Conservation (phyloP, 2,797 vertebrate species). For the Pseudotriccus pelzelni region DNA sequence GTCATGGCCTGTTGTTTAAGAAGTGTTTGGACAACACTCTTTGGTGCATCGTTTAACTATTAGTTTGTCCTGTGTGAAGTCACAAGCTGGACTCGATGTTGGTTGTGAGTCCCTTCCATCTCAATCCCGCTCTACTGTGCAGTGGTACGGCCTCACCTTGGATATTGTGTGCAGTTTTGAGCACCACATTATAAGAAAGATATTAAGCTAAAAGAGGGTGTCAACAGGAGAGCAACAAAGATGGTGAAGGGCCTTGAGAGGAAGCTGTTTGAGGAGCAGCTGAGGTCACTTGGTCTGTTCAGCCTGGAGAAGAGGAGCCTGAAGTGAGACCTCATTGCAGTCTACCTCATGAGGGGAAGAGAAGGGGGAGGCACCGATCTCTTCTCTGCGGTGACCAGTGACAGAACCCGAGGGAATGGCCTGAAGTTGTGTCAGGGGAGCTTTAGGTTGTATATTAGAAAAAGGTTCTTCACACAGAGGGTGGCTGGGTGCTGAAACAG, state of each 20-base stretch:
- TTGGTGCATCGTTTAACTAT: neutral
- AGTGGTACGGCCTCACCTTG: neutral
- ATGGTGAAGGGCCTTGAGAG: neutral
- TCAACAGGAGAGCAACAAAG: neutral
- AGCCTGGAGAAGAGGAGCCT: neutral
- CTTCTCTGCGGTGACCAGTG: neutral
- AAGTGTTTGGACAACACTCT: neutral
- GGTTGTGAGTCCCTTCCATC: accelerated
- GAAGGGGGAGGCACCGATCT: neutral
- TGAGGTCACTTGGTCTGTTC: neutral
- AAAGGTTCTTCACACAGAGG: neutral
- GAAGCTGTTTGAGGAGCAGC: neutral
- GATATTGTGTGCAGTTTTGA: neutral
- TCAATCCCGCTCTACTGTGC: neutral
- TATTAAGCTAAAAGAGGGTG: neutral
- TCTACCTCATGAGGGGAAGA: neutral
- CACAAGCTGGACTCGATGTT: neutral
- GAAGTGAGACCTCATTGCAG: neutral
- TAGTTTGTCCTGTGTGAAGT: neutral
- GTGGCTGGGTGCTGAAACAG: neutral
- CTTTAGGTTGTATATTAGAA: neutral
- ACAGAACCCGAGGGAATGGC: neutral
- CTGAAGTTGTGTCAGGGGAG: neutral
- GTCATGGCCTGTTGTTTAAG: neutral
- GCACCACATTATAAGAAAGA: neutral